These are phyloP conservation scores for Ivindomyrus marchei DNA, from an alignment of 2,113 vertebrate genomes.

Conservation along the genomic window DNA sequence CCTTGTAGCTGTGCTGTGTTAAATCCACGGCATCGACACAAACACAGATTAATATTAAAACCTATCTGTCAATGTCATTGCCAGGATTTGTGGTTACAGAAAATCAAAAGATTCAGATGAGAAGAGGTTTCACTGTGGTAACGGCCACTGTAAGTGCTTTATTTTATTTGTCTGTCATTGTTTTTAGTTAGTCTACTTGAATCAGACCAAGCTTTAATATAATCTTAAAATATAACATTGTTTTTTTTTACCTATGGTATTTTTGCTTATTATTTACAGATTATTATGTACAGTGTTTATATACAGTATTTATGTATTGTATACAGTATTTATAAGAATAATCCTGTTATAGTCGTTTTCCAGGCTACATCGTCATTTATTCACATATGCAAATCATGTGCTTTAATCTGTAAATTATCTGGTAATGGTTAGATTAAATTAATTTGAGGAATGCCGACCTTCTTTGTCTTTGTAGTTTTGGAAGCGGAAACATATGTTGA, in stretches of 20 bases:
- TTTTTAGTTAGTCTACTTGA: not conserved
- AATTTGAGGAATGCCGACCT: not conserved
- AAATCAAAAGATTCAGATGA: slow-evolving; percentile 92
- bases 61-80: slow-evolving; percentile 45
- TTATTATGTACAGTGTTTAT: not conserved
- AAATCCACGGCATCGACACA: not conserved
- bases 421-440: slow-evolving; percentile 2
- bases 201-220: not conserved
- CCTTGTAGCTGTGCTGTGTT: not conserved
- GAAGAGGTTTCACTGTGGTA: slow-evolving; percentile 94
- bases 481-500: slow-evolving; percentile 6
- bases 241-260: not conserved
- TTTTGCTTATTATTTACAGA: not conserved
- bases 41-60: not conserved
- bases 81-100: slow-evolving; percentile 88
- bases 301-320: not conserved
- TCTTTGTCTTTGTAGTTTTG: not conserved
- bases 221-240: not conserved
- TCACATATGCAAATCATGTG: not conserved
- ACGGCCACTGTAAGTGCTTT: slow-evolving; percentile 83
- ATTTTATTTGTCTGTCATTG: not conserved
- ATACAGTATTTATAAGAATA: not conserved
- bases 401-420: slow-evolving; percentile 11
- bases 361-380: not conserved
- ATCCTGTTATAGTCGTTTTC: not conserved